Conservation (phyloP, 2,888 invertebrate species). For the Dolichomitus sp. region DNA sequence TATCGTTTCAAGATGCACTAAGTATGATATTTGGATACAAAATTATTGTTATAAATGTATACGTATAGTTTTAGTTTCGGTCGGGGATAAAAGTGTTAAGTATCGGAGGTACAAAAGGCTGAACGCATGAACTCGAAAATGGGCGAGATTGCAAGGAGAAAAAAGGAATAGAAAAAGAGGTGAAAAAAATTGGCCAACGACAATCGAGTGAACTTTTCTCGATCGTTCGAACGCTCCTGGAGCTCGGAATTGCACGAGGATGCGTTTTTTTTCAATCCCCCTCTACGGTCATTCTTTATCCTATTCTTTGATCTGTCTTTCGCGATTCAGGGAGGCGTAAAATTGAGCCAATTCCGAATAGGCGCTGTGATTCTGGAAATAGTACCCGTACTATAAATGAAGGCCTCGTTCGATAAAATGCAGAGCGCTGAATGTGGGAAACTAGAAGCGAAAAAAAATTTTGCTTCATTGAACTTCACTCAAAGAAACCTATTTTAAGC, state of each 20-base stretch:
- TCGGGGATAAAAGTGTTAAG: background rate
- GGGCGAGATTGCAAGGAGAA: background rate
- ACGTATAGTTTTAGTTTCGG: too few species aligned
- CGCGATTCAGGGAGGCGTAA: constrained; percentile 42
- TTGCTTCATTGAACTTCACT: constrained; percentile 25
- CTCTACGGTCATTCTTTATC: constrained; percentile 45
- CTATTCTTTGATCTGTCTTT: constrained; percentile 49
- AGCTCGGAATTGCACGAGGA: constrained; percentile 29
- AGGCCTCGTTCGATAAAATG: constrained; percentile 23
- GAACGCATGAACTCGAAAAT: background rate
- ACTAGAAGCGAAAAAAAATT: background rate
- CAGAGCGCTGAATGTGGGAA: constrained; percentile 18
- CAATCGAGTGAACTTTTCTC: constrained; percentile 34
- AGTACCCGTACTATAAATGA: constrained; percentile 28
- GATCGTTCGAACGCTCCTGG: constrained; percentile 38
- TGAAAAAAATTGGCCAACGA: constrained; percentile 12
- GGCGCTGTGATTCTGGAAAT: constrained; percentile 28
- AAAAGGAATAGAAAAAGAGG: background rate
- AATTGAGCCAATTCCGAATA: constrained; percentile 50
- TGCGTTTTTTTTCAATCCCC: constrained; percentile 48
- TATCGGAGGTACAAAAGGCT: background rate
- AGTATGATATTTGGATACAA: background rate
- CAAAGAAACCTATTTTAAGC: constrained; percentile 21
- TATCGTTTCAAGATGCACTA: background rate
- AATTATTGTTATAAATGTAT: background rate